Conservation (phyloP, 2,888 invertebrate genomes). For the Chouioia cunea region DNA sequence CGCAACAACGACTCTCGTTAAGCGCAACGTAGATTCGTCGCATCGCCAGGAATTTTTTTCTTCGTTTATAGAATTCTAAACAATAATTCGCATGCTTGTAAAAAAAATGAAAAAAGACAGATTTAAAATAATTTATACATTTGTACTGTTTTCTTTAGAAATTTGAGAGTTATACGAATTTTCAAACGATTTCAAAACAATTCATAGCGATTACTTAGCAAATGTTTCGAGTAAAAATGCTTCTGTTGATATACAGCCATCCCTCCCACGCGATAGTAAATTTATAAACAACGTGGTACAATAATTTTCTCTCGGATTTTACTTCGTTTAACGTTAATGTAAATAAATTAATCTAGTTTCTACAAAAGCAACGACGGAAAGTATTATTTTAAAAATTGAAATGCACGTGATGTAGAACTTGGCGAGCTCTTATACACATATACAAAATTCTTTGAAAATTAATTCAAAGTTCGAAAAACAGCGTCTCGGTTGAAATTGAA, state of each 20-base stretch:
- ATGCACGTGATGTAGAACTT: constrained; percentile 16
- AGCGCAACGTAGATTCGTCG: constrained; percentile 22
- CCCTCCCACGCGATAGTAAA: constrained; percentile 2
- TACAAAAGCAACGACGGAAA: constrained; percentile 29
- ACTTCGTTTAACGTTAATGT: constrained; percentile 7
- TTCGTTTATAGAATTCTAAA: constrained; percentile 37
- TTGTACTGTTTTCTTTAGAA: constrained; percentile 44
- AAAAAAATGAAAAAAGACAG: constrained; percentile 44
- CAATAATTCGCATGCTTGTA: constrained; percentile 37
- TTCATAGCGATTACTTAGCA: constrained; percentile 29
- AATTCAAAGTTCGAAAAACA: background rate
- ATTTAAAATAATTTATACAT: constrained; percentile 35
- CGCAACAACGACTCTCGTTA: constrained; percentile 52
- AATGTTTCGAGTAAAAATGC: constrained; percentile 33
- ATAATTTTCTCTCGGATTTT: constrained; percentile 30
- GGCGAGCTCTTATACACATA: background rate
- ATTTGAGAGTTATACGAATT: constrained; percentile 17
- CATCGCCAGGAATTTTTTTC: constrained; percentile 42
- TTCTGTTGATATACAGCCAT: constrained; percentile 18
- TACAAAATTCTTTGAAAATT: background rate
- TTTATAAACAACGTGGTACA: constrained; percentile 15
- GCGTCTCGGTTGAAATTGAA: background rate
- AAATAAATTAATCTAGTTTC: constrained; percentile 25
- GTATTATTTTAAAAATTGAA: constrained; percentile 18
- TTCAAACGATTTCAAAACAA: constrained; percentile 23